phyloP scores from a whole-genome alignment of 2,888 invertebrate genomes.

The Drosophila cognata region DNA sequence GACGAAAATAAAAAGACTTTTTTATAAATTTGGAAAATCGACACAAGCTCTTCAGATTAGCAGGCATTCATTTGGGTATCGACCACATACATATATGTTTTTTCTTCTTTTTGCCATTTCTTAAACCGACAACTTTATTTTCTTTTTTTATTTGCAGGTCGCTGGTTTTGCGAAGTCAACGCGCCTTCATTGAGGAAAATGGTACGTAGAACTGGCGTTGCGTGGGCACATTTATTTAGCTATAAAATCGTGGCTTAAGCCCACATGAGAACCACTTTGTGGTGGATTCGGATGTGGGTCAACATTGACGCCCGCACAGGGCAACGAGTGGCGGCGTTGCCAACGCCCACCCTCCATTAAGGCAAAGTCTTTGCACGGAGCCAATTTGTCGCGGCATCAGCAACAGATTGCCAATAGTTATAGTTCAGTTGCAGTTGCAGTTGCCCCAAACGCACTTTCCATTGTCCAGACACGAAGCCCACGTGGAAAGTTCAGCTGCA shows the following conservation, averaged over 20 bases:
- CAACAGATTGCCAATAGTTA: constrained; percentile 43
- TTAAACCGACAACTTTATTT: constrained; percentile 17
- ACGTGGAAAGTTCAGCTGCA: constrained; percentile 30
- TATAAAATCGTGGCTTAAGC: constrained; percentile 55
- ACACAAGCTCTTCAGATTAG: neutral
- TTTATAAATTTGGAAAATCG: neutral
- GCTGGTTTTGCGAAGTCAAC: constrained; percentile 84
- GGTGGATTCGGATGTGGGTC: constrained; percentile 69
- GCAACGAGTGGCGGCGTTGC: constrained; percentile 19
- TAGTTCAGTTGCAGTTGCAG: constrained; percentile 18
- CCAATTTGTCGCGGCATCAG: constrained; percentile 62
- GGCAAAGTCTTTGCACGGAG: constrained; percentile 32
- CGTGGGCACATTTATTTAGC: constrained; percentile 39
- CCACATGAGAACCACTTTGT: constrained; percentile 61
- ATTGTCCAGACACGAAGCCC: constrained; percentile 51
- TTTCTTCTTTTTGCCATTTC: constrained; percentile 8
- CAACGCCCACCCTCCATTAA: constrained; percentile 38
- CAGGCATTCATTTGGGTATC: neutral
- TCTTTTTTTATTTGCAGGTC: constrained; percentile 78
- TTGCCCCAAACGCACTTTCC: constrained; percentile 62
- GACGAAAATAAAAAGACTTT: neutral
- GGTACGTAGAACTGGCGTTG: constrained; percentile 77
- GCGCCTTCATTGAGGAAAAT: constrained; percentile 84
- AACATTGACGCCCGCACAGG: constrained; percentile 72
- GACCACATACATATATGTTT: neutral